Conservation (phyloP, 2,797 vertebrate species). For the Arctocebus calabarensis region DNA sequence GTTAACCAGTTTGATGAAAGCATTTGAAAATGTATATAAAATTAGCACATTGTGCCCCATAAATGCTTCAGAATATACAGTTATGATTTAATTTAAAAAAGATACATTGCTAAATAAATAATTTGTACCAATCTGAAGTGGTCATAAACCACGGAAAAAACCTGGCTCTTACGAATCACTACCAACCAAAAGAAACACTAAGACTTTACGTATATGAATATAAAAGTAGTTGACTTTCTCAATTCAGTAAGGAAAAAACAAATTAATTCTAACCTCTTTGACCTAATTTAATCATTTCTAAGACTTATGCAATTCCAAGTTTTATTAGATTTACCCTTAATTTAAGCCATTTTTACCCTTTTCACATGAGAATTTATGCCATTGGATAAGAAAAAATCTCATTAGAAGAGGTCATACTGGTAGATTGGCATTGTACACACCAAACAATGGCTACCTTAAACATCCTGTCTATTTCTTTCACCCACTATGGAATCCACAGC, state of each 20-base stretch:
- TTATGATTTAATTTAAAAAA: no score
- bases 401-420: neutral
- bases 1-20: no score
- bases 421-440: neutral
- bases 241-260: constrained; percentile 19
- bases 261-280: neutral
- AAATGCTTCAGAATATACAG: no score
- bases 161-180: neutral
- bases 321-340: neutral
- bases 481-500: neutral
- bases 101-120: constrained; percentile 10
- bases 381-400: neutral
- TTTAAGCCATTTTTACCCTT: neutral
- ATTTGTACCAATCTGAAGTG: constrained; percentile 8
- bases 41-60: no score
- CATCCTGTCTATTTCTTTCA: neutral
- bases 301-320: neutral
- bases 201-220: neutral
- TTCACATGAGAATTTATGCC: neutral
- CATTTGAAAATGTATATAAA: no score
- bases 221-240: constrained; percentile 2
- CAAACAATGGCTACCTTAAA: neutral
- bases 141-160: neutral
- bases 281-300: constrained; percentile 4
- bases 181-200: constrained; percentile 29